Percentiles rank a stretch among this genome's conserved stretches.
phyloP scores from a whole-genome alignment of 2,888 invertebrate species.

The Dryadula phaetusa region DNA sequence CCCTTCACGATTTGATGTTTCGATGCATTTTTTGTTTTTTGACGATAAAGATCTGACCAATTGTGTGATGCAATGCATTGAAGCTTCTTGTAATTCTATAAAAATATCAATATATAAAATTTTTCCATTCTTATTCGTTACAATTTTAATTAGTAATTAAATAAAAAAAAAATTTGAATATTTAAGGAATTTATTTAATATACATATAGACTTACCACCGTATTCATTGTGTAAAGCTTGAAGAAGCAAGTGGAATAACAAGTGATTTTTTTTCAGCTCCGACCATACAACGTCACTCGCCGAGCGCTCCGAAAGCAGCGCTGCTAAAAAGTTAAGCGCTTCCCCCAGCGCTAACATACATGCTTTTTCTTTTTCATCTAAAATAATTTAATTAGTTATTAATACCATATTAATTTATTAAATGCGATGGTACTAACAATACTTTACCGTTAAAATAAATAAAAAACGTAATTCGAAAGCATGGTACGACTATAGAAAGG shows the following conservation, averaged over 20 bases:
- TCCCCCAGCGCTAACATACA: constrained; percentile 59
- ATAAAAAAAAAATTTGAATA: not conserved
- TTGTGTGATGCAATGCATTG: constrained; percentile 64
- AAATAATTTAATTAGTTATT: constrained; percentile 41
- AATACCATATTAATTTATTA: too few relatives aligned
- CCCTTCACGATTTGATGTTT: constrained; percentile 56
- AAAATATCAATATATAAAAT: constrained; percentile 40
- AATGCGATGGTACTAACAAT: too few relatives aligned
- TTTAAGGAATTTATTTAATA: not conserved
- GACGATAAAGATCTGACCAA: constrained; percentile 59
- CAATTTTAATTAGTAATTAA: too few relatives aligned
- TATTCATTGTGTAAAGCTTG: constrained; percentile 64
- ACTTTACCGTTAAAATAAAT: too few relatives aligned
- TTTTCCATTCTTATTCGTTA: not conserved
- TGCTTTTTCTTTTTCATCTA: constrained; percentile 55
- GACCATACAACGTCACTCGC: constrained; percentile 64
- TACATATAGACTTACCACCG: constrained; percentile 55
- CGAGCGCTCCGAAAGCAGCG: constrained; percentile 58
- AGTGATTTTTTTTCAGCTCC: constrained; percentile 53
- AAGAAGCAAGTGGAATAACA: constrained; percentile 58
- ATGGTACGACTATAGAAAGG: too few relatives aligned
- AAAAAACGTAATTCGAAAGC: too few relatives aligned
- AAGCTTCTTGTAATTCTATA: constrained; percentile 69
- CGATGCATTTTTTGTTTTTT: constrained; percentile 53
- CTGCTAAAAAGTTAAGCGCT: constrained; percentile 58